Percentiles rank a stretch among this genome's conserved stretches.
Evolutionary conservation across 2,113 vertebrate genomes (phyloP).

Genomic region (Percina caprodes): DNA sequence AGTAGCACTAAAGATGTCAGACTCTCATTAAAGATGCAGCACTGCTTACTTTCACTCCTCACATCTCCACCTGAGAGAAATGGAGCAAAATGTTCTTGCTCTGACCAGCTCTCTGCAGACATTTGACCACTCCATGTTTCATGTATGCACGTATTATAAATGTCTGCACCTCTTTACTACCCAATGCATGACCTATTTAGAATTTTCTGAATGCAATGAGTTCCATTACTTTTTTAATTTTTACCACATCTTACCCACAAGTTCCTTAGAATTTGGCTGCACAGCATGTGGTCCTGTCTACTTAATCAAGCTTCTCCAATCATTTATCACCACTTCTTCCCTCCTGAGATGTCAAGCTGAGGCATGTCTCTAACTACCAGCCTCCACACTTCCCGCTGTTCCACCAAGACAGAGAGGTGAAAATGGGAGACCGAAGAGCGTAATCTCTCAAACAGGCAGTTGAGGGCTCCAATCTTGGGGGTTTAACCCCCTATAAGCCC

Average conservation of each 20-base stretch:
- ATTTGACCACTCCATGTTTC: constrained; percentile 58
- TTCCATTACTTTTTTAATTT: not conserved
- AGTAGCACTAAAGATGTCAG: constrained; percentile 69
- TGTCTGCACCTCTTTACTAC: constrained; percentile 10
- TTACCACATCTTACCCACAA: constrained; percentile 4
- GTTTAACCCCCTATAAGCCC: constrained; percentile 70
- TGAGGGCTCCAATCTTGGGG: constrained; percentile 61
- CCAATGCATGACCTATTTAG: not conserved
- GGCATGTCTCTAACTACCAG: constrained; percentile 61
- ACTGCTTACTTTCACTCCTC: constrained; percentile 73
- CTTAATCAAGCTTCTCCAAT: constrained; percentile 56
- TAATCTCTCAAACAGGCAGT: constrained; percentile 71
- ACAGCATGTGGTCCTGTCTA: constrained; percentile 45
- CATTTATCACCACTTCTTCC: constrained; percentile 61
- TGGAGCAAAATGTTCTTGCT: constrained; percentile 73
- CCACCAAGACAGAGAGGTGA: constrained; percentile 69
- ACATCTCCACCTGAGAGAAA: constrained; percentile 68
- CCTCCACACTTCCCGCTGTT: constrained; percentile 47
- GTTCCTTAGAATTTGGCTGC: constrained; percentile 33
- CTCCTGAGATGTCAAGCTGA: constrained; percentile 70
- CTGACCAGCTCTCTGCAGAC: constrained; percentile 54
- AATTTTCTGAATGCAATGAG: constrained; percentile 2
- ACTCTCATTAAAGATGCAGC: constrained; percentile 82
- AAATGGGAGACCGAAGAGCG: constrained; percentile 67
- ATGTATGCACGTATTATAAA: constrained; percentile 20